Evolutionary conservation across 1,140 invertebrate species (phyloP).

Genomic region (Triops longicaudatus): DNA sequence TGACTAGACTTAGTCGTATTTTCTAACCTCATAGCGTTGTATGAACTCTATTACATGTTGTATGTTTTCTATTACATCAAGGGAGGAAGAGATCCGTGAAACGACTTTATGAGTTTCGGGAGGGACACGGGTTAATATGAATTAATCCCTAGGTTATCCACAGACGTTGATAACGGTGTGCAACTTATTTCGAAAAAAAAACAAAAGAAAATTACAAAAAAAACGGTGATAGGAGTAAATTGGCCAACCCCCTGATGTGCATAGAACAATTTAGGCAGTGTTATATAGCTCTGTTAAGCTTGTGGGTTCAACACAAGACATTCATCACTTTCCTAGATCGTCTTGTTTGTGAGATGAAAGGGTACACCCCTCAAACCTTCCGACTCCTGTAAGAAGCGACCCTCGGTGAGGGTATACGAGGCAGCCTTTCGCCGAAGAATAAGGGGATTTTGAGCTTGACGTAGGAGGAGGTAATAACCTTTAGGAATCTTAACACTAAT

Average conservation of each 20-base stretch:
- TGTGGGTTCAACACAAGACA: neutral
- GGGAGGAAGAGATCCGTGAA: neutral
- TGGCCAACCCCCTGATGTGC: neutral
- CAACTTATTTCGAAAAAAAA: neutral
- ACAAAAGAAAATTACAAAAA: neutral
- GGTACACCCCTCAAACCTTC: neutral
- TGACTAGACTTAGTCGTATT: neutral
- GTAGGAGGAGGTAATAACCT: slow-evolving; percentile 11
- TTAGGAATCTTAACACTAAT: neutral
- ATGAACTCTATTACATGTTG: too few relatives aligned
- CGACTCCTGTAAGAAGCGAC: neutral
- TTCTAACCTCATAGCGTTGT: neutral
- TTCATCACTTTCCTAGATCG: neutral
- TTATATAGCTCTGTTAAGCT: neutral
- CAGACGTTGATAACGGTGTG: neutral
- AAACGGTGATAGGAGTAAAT: neutral
- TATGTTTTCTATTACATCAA: neutral
- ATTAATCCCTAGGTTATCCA: neutral
- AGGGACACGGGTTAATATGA: neutral
- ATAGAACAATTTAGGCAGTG: neutral
- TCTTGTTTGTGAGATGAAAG: neutral
- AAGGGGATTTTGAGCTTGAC: neutral
- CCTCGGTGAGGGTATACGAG: neutral
- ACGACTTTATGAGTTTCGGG: neutral
- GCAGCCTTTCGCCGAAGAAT: neutral